Conservation (phyloP, 1,140 invertebrate genomes). For the Cyphomyrmex costatus region DNA sequence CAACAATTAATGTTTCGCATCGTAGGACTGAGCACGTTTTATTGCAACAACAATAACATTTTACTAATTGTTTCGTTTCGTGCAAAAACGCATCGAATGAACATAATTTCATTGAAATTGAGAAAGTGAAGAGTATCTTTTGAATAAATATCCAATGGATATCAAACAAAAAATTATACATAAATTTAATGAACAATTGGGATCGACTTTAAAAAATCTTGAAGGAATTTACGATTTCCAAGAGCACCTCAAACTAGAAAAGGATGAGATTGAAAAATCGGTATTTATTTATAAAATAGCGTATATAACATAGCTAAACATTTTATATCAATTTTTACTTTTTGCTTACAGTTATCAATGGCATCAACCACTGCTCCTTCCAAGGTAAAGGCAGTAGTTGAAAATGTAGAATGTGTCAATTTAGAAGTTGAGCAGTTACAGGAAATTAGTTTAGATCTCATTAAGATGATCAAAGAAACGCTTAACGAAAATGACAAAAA, state of each 20-base stretch:
- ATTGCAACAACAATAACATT: no score
- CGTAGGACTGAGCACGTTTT: no score
- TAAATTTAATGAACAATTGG: conserved; percentile 88
- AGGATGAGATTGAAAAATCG: conserved; percentile 87
- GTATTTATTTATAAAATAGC: conserved; percentile 48
- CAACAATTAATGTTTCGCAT: no score
- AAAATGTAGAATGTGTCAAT: conserved; percentile 87
- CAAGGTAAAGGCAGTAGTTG: conserved; percentile 88
- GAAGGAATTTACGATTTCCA: conserved; percentile 86
- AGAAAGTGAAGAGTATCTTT: no score
- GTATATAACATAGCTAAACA: conserved; percentile 10
- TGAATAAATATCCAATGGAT: conserved; percentile 73
- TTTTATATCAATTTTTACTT: conserved; percentile 38
- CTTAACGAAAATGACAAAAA: conserved; percentile 86
- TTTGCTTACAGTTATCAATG: conserved; percentile 87
- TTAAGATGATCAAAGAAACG: conserved; percentile 85
- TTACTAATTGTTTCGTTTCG: no score
- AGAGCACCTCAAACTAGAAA: conserved; percentile 85
- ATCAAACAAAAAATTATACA: conserved; percentile 85
- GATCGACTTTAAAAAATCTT: conserved; percentile 86
- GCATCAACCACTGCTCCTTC: conserved; percentile 88
- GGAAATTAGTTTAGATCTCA: conserved; percentile 84
- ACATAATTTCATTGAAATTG: no score
- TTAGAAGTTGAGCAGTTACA: conserved; percentile 86
- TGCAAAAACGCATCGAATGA: no score